Percentiles rank a stretch among this genome's conserved stretches.
Conservation (phyloP, 2,113 vertebrate species). For the Oreotrochilus melanogaster region DNA sequence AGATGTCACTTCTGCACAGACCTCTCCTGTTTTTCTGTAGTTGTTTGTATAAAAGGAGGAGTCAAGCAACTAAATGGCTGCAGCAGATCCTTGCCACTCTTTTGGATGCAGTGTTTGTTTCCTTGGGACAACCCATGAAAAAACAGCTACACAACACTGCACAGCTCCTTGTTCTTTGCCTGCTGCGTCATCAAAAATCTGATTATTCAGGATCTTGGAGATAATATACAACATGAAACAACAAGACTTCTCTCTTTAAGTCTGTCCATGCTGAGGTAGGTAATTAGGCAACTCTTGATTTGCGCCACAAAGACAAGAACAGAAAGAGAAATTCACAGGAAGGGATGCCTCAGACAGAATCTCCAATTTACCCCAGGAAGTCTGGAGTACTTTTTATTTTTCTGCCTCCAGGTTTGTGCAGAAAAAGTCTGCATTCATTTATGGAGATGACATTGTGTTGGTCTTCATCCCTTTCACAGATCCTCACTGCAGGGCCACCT, state of each 20-base stretch:
- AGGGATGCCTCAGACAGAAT: background rate
- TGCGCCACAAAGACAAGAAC: conserved; percentile 13
- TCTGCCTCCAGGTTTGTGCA: background rate
- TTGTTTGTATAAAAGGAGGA: background rate
- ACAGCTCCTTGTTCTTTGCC: background rate
- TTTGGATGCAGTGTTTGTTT: background rate
- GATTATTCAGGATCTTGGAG: background rate
- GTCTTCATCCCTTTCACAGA: background rate
- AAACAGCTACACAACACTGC: background rate
- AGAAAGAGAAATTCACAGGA: conserved; percentile 11
- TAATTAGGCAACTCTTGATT: conserved; percentile 35
- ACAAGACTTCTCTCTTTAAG: background rate
- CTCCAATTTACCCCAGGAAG: conserved; percentile 23
- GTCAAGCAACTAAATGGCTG: background rate
- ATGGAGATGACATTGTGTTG: background rate
- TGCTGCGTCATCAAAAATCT: conserved; percentile 17
- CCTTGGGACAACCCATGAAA: background rate
- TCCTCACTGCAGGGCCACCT: background rate
- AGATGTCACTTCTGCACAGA: background rate
- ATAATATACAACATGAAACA: background rate
- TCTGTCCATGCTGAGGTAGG: background rate
- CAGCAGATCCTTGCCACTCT: background rate
- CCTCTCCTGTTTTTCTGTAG: background rate
- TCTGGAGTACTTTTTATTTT: conserved; percentile 2
- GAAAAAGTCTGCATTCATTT: conserved; percentile 22